phyloP scores from a whole-genome alignment of 2,797 vertebrate species.

The Siniperca obscura region DNA sequence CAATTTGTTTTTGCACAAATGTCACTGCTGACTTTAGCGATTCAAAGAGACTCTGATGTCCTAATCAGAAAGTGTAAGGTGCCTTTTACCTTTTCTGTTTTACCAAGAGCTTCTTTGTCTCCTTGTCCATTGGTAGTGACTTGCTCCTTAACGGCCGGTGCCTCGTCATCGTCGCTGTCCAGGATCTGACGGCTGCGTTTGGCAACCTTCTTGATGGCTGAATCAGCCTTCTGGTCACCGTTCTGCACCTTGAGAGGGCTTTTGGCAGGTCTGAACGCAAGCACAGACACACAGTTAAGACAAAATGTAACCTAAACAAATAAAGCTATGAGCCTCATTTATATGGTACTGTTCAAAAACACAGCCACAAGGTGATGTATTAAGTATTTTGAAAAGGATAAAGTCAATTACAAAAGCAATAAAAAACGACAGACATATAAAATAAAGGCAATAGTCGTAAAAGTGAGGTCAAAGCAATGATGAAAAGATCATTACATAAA shows the following conservation, averaged over 20 bases:
- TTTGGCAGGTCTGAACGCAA: constrained; percentile 73
- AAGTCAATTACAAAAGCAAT: constrained; percentile 21
- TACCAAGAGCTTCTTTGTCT: constrained; percentile 29
- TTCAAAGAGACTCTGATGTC: neutral
- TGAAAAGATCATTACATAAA: constrained; percentile 52
- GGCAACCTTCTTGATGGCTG: constrained; percentile 78
- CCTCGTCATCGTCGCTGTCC: constrained; percentile 85
- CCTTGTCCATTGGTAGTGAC: constrained; percentile 26
- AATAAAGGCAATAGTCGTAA: constrained; percentile 44
- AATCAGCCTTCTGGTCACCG: constrained; percentile 73
- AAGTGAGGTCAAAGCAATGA: constrained; percentile 53
- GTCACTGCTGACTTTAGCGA: neutral
- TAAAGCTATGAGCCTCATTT: constrained; percentile 3
- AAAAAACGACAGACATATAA: constrained; percentile 24
- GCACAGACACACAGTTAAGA: neutral
- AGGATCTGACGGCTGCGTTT: constrained; percentile 82
- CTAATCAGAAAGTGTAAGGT: fast-evolving
- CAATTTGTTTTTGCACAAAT: neutral
- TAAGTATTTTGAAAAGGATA: neutral
- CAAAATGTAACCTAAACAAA: neutral
- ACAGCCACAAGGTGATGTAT: neutral
- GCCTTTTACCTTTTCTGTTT: constrained; percentile 65
- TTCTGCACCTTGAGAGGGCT: constrained; percentile 86
- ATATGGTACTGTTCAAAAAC: neutral
- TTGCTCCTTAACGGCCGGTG: constrained; percentile 57